Base-by-base conservation (phyloP, 2,888 invertebrate genomes). In the Uropetala carovei region DNA sequence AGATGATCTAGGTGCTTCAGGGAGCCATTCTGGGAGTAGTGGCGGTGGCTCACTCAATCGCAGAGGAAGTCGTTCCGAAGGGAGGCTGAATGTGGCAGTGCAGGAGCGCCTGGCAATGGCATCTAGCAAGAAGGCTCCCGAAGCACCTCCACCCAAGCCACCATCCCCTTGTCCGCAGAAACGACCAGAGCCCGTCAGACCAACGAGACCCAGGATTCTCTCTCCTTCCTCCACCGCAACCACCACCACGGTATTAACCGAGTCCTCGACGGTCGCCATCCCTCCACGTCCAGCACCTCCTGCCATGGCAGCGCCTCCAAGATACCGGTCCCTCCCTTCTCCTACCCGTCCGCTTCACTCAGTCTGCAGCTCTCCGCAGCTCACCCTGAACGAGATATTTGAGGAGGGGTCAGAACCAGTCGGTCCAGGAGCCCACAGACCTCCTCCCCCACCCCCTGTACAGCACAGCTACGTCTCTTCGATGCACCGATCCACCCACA, bases 21-120 rank as follows among this genome's bases (percentile, higher is more conserved):
- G 92, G 0, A 43, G 57, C 14, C 85, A 92, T 22, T 86, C 86
- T 43, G 59, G 84, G n/a, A 22, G 59, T 7, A 56, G 86, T 9
- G 85, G 92, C 57, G 56, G 85, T 43, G 60, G 92, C 11, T 85
- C 84, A 56, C 94, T 96, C 92, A 96, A 96, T 93, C 95, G 97
- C 16, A 96, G 98, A 30, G 98, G 98, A 92, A 97, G 98, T 83
- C 96, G 98, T 93, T 98, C 98, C 8, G 98, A 98, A 95, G 98
- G 98, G 3, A 97, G 97, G 92, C 95, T 98, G 93, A 98, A 97
- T 94, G 95, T 96, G 93, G 96, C 97, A 14, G 95, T 97, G 89
- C 97, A 97, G 94, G 97, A 97, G 93, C 95, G 96, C 91, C 94
- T 96, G 64, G 95, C 93, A 27, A 93, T 93, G 81, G 93, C 96